phyloP scores from a whole-genome alignment of 2,888 invertebrate genomes.

The Trisateles emortualis region DNA sequence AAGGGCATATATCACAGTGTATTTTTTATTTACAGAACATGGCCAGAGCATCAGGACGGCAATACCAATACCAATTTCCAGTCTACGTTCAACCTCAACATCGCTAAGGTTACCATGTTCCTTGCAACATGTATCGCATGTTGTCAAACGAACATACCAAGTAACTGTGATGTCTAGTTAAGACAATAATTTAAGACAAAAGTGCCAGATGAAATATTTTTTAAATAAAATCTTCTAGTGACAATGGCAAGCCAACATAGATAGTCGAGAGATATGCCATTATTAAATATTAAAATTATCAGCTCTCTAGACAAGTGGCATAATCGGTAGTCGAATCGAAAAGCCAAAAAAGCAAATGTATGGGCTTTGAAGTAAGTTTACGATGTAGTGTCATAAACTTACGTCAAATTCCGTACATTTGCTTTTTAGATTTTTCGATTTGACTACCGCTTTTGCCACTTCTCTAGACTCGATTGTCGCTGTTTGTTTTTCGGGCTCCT shows the following conservation, averaged over 20 bases:
- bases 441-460: no score
- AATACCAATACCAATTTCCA: constrained; percentile 69
- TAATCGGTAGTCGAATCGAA: no score
- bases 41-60: constrained; percentile 54
- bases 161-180: constrained; percentile 69
- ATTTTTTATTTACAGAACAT: constrained; percentile 61
- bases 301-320: no score
- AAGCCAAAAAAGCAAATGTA: no score
- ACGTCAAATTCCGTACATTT: no score
- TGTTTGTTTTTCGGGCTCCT: no score
- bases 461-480: no score
- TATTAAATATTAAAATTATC: no score
- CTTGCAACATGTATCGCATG: constrained; percentile 39
- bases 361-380: no score
- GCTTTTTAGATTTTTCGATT: no score
- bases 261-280: neutral
- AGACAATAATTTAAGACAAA: constrained; percentile 69
- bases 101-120: constrained; percentile 56
- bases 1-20: no score
- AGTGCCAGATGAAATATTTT: constrained; percentile 73
- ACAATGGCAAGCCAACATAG: constrained; percentile 4
- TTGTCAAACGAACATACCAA: constrained; percentile 35
- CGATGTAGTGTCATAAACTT: no score
- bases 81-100: constrained; percentile 69
- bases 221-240: constrained; percentile 33